Base-by-base conservation (phyloP, 2,888 invertebrate genomes). In the Pecten maximus region DNA sequence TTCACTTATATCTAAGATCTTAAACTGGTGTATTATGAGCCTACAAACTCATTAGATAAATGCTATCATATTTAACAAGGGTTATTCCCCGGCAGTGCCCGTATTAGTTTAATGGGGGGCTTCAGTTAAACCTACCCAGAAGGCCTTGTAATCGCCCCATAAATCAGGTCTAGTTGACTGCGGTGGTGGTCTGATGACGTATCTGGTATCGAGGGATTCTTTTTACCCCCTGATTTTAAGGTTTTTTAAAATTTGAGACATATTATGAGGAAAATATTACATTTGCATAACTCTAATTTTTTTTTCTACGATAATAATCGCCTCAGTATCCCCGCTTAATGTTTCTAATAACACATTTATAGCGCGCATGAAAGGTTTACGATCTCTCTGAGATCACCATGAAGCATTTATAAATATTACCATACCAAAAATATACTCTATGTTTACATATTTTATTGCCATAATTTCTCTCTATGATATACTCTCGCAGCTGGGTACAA, bases 241-340 rank as follows among this genome's bases (percentile, higher is more conserved):
- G 74, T 74, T 74, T 74, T 74, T 23, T 35, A 74, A 74, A 74
- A 74, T 74, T 74, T 74, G 74, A 74, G 74, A 74, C 74, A 74
- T 74, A 74, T 74, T 74, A 74, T 74, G 74, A 74, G 74, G 74
- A 35, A 74, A 74, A 74, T 74, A 74, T 74, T 74, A 74, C 74
- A 74, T 74, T 74, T 74, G 74, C 74, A 74, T 74, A 74, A 74
- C 74, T 74, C 74, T 74, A 74, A 28, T 74, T 74, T 74, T 44
- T 44, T 74, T 74, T 74, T 15, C 35, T 74, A 35, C 35, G 74
- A 74, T 74, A 74, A 74, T 74, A 74, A 74, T 74, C 74, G 35
- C 74, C 8, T 28, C 74, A 28, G 10, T 74, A 74, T 74, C 74
- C 28, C 74, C 3, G 74, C 74, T 23, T 74, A 74, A 74, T 74